Evolutionary conservation across 2,797 vertebrate genomes (phyloP), one percentile per base, ranked within the genome.

Genomic region (Sparidentex hasta): DNA sequence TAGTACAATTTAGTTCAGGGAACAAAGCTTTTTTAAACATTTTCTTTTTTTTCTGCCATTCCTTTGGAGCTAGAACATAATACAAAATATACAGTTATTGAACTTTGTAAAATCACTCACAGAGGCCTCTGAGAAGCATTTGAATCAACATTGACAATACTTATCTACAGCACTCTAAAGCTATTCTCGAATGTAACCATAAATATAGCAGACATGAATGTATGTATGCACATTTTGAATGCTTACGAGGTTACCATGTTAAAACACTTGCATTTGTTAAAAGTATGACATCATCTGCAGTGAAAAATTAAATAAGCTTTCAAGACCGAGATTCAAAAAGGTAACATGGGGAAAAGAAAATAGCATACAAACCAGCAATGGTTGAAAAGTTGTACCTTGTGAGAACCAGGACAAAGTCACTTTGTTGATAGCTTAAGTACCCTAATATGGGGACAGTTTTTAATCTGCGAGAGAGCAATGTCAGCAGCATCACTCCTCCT

Each of bases 31-130:
- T 93, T 96, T 94, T 94, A 94, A 95, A 95, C 76, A 88, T 90
- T 88, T 91, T 84, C 79, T 93, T 93, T 86, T 89, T 86, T 92
- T 89, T 85, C 82, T 83, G 80, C 90, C 88, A 91, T 94, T 96
- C 95, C 95, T 97, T 96, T 96, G 94, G 94, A 96, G 95, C 95
- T 92, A 94, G 89, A 96, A 97, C 95, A 96, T 95, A 95, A 96
- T 96, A 97, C 94, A 97, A 97, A 96, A 97, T 96, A 96, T 95
- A 96, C 96, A 96, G 95, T 95, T 96, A 95, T 94, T 95, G 93
- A 95, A 95, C 90, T 95, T 92, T 94, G 94, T 95, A 94, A 95
- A 96, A 92, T 95, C 94, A 95, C 94, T 96, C 94, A 96, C 95
- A 96, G 94, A 96, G 95, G 94, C 95, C 91, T 96, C 93, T 89